phyloP scores from a whole-genome alignment of 2,797 vertebrate genomes.

The Aphelocoma californica region DNA sequence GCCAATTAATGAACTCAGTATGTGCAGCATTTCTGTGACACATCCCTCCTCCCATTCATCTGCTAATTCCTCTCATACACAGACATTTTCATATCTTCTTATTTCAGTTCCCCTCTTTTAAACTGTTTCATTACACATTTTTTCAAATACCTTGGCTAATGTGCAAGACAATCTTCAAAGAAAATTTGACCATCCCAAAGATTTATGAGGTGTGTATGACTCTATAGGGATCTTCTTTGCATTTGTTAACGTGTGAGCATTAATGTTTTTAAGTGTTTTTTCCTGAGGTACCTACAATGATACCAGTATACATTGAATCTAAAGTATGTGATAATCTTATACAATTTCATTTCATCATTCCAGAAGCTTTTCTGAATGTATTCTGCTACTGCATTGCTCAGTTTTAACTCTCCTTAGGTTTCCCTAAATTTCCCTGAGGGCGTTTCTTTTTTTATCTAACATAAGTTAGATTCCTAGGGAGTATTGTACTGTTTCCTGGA shows the following conservation, averaged over 20 bases:
- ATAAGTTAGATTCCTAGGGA: background rate
- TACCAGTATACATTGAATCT: background rate
- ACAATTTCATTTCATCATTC: background rate
- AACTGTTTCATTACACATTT: background rate
- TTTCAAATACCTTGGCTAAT: background rate
- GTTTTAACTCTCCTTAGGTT: background rate
- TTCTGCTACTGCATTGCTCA: background rate
- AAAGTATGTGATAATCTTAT: background rate
- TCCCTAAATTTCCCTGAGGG: background rate
- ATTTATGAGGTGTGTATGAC: background rate
- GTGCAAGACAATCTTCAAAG: background rate
- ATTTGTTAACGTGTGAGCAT: background rate
- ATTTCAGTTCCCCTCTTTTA: background rate
- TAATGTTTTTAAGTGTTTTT: background rate
- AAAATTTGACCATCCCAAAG: background rate
- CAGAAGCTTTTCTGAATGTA: background rate
- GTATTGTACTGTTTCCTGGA: background rate
- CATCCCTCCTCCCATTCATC: background rate
- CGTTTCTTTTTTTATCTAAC: background rate
- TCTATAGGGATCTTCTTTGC: background rate
- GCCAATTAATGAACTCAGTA: background rate
- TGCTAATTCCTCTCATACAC: background rate
- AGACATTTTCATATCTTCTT: background rate
- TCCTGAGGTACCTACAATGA: background rate
- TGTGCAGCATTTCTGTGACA: background rate